Conservation (phyloP, 1,140 invertebrate species). For the Drosophila obscura region DNA sequence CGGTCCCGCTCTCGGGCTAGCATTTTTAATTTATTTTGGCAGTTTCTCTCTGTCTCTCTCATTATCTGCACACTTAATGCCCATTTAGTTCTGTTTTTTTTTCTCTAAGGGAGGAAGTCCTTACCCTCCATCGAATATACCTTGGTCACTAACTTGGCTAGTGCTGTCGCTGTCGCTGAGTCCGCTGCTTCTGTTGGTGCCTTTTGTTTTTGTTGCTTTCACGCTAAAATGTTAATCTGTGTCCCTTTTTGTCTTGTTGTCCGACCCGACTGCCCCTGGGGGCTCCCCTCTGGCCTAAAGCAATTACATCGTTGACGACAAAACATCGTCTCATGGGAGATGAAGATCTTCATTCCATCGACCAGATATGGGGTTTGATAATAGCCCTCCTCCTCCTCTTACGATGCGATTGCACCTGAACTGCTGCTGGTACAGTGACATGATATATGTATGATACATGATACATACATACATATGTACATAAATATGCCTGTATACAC, state of each 20-base stretch:
- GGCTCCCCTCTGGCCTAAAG: conserved; percentile 24
- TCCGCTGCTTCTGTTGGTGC: conserved; percentile 9
- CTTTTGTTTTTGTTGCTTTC: conserved; percentile 47
- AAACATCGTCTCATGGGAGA: conserved; percentile 15
- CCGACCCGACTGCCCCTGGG: not conserved
- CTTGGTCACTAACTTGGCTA: no score
- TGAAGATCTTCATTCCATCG: conserved; percentile 41
- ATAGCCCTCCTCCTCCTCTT: conserved; percentile 3
- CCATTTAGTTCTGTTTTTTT: no score
- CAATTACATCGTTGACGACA: conserved; percentile 55
- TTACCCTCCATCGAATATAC: no score
- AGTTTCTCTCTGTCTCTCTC: not conserved
- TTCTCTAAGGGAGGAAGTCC: no score
- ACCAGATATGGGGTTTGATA: conserved; percentile 36
- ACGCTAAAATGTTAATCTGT: conserved; percentile 79
- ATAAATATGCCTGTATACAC: no score
- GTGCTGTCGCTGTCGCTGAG: conserved; percentile 2
- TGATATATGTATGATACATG: no score
- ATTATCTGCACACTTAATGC: not conserved
- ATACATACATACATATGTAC: no score
- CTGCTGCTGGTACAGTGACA: not conserved
- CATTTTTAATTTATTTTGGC: not conserved
- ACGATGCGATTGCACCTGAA: not conserved
- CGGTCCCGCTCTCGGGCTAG: no score
- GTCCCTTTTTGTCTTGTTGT: conserved; percentile 51